Base-by-base conservation (phyloP, 2,113 vertebrate genomes). In the Maccullochella peelii region DNA sequence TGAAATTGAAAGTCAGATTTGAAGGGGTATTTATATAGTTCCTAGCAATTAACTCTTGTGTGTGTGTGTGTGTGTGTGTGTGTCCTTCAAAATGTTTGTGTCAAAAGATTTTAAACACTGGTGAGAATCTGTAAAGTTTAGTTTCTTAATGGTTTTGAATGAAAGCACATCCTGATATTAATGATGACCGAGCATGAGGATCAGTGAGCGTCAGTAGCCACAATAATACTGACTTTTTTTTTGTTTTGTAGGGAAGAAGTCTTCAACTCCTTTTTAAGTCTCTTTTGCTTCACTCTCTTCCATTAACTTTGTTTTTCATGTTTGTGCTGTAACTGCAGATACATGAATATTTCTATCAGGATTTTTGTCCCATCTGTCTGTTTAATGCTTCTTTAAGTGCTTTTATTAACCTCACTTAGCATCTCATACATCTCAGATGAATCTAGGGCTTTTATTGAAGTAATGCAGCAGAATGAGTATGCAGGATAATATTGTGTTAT, bases 311-410 rank as follows among this genome's bases (percentile, higher is more conserved):
- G 36, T 2, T 83, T 72, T 57, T 66, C 57, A 62, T 73, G 58
- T 80, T 70, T 62, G 30, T 72, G 58, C 59, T 83, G 36, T 71
- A 38, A 59, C 62, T 71, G 8, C 72, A 71, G 70, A 73, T 63
- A 16, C 0, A 25, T 80, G 10, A 50, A 38, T 72, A 63, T 58
- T 72, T 69, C 27, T 57, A 2, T 81, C 57, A 59, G 16, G 42
- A 61, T 38, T 70, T 78, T 65, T 83, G 6, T 40, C 77, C n/a
- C 44, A 62, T 61, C 23, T 50, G 30, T 79, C 59, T 82, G 25
- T 85, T 42, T 30, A 52, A 73, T 44, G 75, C 38, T 79, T 85
- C 82, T 85, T 85, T 52, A 76, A 88, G 80, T 90, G 81, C 85
- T 83, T 91, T 88, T 79, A 80, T 52, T 44, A 74, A 73, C 57